Conservation (phyloP, 2,888 invertebrate species). For the Lottia scabra region DNA sequence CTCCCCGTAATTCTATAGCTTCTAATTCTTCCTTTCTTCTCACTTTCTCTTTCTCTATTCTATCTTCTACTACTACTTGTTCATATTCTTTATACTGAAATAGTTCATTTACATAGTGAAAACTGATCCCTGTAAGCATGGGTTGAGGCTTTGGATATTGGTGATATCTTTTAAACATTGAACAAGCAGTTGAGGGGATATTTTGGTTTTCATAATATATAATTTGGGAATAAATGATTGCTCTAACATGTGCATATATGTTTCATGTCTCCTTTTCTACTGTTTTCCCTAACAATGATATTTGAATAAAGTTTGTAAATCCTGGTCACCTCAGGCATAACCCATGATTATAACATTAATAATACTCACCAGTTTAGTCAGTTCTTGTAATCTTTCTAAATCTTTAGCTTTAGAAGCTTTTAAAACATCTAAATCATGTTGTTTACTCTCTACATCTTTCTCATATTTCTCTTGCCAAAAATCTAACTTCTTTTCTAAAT, state of each 20-base stretch:
- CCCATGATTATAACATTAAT: neutral
- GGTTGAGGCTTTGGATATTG: too few relatives aligned
- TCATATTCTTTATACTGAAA: slow-evolving; percentile 69
- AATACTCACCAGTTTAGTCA: slow-evolving; percentile 63
- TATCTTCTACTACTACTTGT: slow-evolving; percentile 69
- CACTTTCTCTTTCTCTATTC: slow-evolving; percentile 68
- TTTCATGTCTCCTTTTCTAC: too few relatives aligned
- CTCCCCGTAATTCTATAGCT: slow-evolving; percentile 63
- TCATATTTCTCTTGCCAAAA: slow-evolving; percentile 69
- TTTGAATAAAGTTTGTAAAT: too few relatives aligned
- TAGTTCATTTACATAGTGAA: too few relatives aligned
- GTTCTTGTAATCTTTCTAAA: slow-evolving; percentile 65
- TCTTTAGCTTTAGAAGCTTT: slow-evolving; percentile 68
- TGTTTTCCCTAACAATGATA: too few relatives aligned
- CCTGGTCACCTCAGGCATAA: too few relatives aligned
- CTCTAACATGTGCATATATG: too few relatives aligned
- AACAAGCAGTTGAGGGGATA: too few relatives aligned
- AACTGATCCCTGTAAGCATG: too few relatives aligned
- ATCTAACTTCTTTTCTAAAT: slow-evolving; percentile 64
- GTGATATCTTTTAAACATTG: too few relatives aligned
- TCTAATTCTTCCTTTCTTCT: slow-evolving; percentile 67
- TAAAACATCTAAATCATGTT: slow-evolving; percentile 66
- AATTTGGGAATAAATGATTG: too few relatives aligned
- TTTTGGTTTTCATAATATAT: too few relatives aligned
- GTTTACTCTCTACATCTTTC: slow-evolving; percentile 66